Base-by-base conservation (phyloP, 1,140 invertebrate genomes). In the Gonioctena quinquepunctata region DNA sequence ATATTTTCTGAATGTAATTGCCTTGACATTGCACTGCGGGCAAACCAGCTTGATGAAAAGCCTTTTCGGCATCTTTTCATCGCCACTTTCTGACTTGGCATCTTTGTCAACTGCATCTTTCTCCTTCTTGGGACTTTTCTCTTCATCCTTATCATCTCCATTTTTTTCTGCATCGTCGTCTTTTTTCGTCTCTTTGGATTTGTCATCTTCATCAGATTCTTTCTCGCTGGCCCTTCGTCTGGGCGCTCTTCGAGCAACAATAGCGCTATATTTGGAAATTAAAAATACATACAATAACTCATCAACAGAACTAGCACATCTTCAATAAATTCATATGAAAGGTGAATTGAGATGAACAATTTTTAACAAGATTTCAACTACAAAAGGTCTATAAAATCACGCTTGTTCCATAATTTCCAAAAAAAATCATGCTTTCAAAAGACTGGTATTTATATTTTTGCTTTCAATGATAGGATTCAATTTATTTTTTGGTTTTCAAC, bases 1-100 rank as follows among this genome's bases (percentile, higher is more conserved):
- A 76, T 93, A 94, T 52, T 89, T 88, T 76, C 88, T 89, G 76
- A 93, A 93, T 8, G 91, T 93, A 2, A 90, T 83, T 76, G 88
- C 92, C 74, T 89, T 89, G 73, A 89, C 87, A 62, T 87, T 85
- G 77, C 92, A 94, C 77, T 93, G 92, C 1, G 91, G 89, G 79
- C 92, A 94, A 23, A 86, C 86, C 1, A 94, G 83, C 75, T 90
- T 90, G 19, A 93, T 90, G 74, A 89, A 92, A 23, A 86, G 83
- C 69, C 82, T 78, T 63, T 81, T 85, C 22, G 84, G 82, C 71
- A 84, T 50, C 65, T 82, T 79, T 66, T 84, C 69, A 22, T 81
- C 75, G 19, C 72, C 69, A 19, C 60, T 61, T 19, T 66, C 18
- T 54, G 33, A 52, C 59, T 71, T 71, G 2, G 27, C 63, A 48